Evolutionary conservation across 2,888 invertebrate species (phyloP).

Genomic region (Hydropsyche betteni): DNA sequence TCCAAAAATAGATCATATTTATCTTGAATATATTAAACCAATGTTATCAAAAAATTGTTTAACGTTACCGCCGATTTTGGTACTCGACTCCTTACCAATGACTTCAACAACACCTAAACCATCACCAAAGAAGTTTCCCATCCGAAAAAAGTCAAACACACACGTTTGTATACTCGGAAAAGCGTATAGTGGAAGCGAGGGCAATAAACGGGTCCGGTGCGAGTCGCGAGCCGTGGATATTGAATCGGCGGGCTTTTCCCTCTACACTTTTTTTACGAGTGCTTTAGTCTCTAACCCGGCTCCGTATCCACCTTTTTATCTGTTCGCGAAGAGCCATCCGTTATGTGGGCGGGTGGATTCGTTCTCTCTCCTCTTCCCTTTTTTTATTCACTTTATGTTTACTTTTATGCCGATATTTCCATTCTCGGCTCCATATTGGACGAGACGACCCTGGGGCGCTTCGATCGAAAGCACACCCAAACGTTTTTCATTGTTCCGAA

Average conservation of each 20-base stretch:
- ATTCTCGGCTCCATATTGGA: constrained; percentile 38
- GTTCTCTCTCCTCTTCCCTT: not conserved
- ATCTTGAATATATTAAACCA: too few relatives aligned
- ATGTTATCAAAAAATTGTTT: too few relatives aligned
- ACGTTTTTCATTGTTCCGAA: not conserved
- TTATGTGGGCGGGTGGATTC: constrained; percentile 31
- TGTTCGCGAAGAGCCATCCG: constrained; percentile 30
- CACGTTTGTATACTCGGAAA: too few relatives aligned
- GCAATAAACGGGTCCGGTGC: constrained; percentile 11
- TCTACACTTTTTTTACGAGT: constrained; percentile 38
- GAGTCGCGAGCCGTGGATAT: constrained; percentile 29
- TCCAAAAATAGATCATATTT: too few relatives aligned
- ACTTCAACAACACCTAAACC: too few relatives aligned
- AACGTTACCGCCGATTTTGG: too few relatives aligned
- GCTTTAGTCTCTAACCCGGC: constrained; percentile 31
- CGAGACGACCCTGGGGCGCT: not conserved
- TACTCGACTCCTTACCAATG: too few relatives aligned
- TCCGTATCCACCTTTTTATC: constrained; percentile 32
- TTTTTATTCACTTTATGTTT: constrained; percentile 42
- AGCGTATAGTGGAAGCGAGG: too few relatives aligned
- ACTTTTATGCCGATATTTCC: constrained; percentile 42
- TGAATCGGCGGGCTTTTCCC: constrained; percentile 21
- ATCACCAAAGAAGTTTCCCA: too few relatives aligned
- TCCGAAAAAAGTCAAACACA: too few relatives aligned
- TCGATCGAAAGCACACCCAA: not conserved